Percentiles rank a stretch among this genome's conserved stretches.
Evolutionary conservation across 2,113 vertebrate species (phyloP).

Genomic region (Myrmecophaga tridactyla): DNA sequence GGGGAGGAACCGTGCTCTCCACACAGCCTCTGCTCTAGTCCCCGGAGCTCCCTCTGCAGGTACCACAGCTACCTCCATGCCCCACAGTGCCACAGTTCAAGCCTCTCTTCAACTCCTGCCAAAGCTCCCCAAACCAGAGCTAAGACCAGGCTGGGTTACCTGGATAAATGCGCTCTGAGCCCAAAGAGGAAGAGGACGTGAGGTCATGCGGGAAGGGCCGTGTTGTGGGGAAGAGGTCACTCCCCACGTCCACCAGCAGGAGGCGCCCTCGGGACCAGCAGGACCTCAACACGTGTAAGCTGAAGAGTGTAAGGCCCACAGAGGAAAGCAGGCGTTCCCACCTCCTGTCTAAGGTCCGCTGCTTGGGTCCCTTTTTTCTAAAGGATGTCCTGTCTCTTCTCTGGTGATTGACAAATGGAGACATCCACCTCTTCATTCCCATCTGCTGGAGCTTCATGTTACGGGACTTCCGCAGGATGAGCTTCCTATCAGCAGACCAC

Average conservation of each 20-base stretch:
- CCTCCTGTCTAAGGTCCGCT: not conserved
- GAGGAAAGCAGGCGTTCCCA: not conserved
- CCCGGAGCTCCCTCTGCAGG: rapidly evolving
- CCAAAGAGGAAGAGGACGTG: not conserved
- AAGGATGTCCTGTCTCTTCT: not conserved
- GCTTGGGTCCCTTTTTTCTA: not conserved
- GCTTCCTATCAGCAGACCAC: not conserved
- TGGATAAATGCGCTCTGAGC: not conserved
- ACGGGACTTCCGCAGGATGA: not conserved
- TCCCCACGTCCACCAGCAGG: not conserved
- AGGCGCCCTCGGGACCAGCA: not conserved
- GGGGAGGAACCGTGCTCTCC: not conserved
- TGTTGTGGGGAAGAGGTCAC: too few species aligned
- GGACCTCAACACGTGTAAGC: not conserved
- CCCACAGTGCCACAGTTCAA: not conserved
- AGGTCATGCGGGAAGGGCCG: not conserved
- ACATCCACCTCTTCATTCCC: too few species aligned
- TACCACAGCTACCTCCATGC: rapidly evolving
- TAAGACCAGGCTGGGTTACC: too few species aligned
- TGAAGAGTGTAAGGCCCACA: not conserved
- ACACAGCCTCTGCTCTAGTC: not conserved
- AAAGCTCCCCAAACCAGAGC: not conserved
- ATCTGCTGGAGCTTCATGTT: not conserved
- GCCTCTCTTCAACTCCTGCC: not conserved
- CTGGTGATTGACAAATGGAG: not conserved